Conservation (phyloP, 2,797 vertebrate species). For the Aselliscus stoliczkanus region DNA sequence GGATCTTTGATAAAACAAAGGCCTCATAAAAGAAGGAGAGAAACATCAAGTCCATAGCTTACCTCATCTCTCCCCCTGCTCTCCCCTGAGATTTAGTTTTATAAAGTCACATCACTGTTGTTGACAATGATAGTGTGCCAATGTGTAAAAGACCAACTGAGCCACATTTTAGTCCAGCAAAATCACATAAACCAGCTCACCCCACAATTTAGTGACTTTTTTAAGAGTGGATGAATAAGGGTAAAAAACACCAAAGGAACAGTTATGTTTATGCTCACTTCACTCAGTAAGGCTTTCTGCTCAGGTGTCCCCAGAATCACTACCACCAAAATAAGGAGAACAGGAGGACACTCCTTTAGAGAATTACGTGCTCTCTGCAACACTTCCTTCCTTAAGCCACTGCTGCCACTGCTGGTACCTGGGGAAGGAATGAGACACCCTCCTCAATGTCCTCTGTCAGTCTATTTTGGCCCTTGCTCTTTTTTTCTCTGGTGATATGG, state of each 20-base stretch:
- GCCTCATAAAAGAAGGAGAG: not conserved
- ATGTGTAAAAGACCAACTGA: not conserved
- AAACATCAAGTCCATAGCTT: not conserved
- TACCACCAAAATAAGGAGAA: not conserved
- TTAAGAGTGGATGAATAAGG: not conserved
- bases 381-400: not conserved
- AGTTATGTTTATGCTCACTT: not conserved
- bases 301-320: not conserved
- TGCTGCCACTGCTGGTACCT: not conserved
- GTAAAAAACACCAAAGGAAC: not conserved
- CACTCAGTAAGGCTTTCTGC: not conserved
- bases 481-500: not conserved
- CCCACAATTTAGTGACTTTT: not conserved
- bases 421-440: not conserved
- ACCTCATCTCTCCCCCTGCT: not conserved
- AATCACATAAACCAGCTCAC: not conserved
- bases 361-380: not conserved
- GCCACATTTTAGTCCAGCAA: not conserved
- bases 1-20: not conserved
- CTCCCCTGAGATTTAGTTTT: not conserved
- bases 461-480: not conserved
- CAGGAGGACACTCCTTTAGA: too few relatives aligned
- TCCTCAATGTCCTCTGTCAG: not conserved
- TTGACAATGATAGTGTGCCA: not conserved
- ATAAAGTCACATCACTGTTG: not conserved